Conservation (phyloP, 2,797 vertebrate species). For the Pempheris klunzingeri region DNA sequence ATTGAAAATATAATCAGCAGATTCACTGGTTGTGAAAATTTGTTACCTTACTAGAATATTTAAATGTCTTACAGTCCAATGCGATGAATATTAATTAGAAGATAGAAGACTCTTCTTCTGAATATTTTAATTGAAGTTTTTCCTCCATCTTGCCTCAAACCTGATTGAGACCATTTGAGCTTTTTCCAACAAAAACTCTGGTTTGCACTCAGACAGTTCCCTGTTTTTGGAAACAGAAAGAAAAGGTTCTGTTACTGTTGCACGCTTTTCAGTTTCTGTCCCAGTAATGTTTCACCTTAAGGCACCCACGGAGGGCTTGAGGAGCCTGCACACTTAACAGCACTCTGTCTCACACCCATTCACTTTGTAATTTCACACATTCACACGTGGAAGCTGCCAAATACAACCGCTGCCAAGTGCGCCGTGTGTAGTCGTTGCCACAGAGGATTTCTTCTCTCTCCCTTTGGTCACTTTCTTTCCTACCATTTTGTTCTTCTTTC, state of each 20-base stretch:
- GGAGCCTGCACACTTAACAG: not conserved
- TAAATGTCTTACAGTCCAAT: not conserved
- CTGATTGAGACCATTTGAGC: not conserved
- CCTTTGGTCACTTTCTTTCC: not conserved
- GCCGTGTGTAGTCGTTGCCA: not conserved
- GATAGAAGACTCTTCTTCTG: not conserved
- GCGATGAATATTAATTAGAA: not conserved
- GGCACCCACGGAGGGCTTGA: not conserved
- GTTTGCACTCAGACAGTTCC: accelerated
- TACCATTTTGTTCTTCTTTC: constrained; percentile 74
- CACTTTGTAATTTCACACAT: constrained; percentile 37
- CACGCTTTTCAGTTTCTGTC: constrained; percentile 1
- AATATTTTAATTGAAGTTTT: not conserved
- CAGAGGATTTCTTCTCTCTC: not conserved
- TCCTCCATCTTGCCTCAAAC: not conserved
- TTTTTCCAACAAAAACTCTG: not conserved
- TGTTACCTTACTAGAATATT: not conserved
- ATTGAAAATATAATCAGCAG: not conserved
- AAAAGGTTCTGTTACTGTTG: not conserved
- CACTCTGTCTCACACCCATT: constrained; percentile 40
- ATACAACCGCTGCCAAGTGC: constrained; percentile 21
- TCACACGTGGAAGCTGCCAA: constrained; percentile 39
- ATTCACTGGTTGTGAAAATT: not conserved
- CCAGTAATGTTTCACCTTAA: not conserved
- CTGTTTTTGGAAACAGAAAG: not conserved